A percentile compares a stretch with the other conserved stretches of the same genome.
Conservation (phyloP, 1,140 invertebrate genomes). For the Drosophila athabasca region DNA sequence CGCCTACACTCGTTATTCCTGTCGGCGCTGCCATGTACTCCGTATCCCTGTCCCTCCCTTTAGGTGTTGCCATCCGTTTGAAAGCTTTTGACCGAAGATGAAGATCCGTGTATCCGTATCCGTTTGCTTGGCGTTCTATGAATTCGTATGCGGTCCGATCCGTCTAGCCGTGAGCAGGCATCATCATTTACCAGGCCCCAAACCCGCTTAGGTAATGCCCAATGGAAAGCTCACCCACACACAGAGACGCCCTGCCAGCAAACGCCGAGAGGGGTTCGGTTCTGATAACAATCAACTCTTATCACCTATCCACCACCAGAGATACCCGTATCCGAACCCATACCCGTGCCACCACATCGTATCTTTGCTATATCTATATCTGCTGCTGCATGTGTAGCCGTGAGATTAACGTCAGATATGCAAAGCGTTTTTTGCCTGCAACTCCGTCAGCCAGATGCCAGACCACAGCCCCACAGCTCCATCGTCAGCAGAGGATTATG, state of each 20-base stretch:
- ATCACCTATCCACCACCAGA: constrained; percentile 57
- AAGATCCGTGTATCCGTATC: neutral
- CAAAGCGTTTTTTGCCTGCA: constrained; percentile 51
- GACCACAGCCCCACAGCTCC: constrained; percentile 4
- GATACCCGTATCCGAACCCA: constrained; percentile 35
- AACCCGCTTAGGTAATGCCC: constrained; percentile 71
- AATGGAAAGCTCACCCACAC: constrained; percentile 30
- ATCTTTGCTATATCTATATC: constrained; percentile 24
- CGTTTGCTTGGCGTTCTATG: constrained; percentile 26
- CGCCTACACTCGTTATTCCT: constrained; percentile 23
- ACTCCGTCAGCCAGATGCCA: constrained; percentile 27
- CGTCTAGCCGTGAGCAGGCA: constrained; percentile 56
- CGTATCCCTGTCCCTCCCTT: neutral
- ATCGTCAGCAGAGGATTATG: constrained; percentile 55
- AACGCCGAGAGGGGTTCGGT: constrained; percentile 16
- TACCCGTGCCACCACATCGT: constrained; percentile 10
- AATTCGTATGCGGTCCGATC: constrained; percentile 39
- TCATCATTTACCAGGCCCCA: constrained; percentile 59
- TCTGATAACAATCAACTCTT: constrained; percentile 76
- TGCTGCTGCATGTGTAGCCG: constrained; percentile 20
- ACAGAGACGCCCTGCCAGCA: constrained; percentile 8
- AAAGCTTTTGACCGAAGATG: neutral
- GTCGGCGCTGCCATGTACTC: constrained; percentile 41
- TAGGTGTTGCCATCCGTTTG: neutral
- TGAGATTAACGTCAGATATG: constrained; percentile 74